Evolutionary conservation across 2,888 invertebrate species (phyloP).

Genomic region (Cancer borealis): DNA sequence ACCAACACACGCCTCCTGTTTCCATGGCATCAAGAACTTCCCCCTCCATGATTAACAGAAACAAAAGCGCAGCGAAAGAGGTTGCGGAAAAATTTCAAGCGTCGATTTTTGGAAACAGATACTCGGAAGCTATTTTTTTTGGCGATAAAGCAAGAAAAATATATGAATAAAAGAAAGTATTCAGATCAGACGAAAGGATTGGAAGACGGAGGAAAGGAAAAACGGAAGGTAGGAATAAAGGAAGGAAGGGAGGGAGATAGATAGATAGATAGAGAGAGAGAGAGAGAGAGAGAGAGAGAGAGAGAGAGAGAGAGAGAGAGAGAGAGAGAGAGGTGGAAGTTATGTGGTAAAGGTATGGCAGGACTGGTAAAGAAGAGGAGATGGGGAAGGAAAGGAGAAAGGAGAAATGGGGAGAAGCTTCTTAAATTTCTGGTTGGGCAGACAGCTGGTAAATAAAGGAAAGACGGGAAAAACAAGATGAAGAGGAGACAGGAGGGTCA

Average conservation of each 20-base stretch:
- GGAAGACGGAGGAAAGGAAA: neutral
- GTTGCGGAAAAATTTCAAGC: neutral
- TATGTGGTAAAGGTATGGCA: no score
- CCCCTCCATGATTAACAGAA: neutral
- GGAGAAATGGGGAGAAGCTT: no score
- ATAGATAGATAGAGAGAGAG: neutral
- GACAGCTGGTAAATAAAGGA: no score
- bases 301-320: neutral
- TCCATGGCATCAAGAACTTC: neutral
- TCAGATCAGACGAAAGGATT: neutral
- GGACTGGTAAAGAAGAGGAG: no score
- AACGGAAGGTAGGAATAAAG: neutral
- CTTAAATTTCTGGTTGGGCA: no score
- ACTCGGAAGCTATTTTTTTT: no score
- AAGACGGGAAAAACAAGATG: neutral
- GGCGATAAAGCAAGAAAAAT: no score
- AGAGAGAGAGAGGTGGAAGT: neutral
- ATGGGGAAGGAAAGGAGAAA: no score
- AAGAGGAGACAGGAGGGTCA: neutral
- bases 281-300: constrained; percentile 16
- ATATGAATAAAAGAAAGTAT: no score
- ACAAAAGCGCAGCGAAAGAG: neutral
- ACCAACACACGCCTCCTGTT: neutral
- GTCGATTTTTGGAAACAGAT: neutral
- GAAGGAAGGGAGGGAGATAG: neutral